phyloP scores from a whole-genome alignment of 2,113 vertebrate species.

The Cottus gobio region DNA sequence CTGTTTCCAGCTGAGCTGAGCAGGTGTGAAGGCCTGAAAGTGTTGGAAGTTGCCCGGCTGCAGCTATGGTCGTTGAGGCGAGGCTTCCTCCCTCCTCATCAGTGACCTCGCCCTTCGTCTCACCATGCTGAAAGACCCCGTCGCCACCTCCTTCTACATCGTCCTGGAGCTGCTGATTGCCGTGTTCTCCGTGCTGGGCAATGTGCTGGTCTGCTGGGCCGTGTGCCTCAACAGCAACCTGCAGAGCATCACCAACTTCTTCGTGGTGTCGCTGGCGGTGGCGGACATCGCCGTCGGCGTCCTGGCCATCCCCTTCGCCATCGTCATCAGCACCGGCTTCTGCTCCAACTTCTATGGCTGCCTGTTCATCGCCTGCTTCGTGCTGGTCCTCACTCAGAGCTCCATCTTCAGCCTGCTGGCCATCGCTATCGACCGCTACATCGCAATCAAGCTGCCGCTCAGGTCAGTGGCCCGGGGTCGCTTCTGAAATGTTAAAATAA shows the following conservation, averaged over 20 bases:
- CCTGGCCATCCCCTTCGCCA: conserved; percentile 95
- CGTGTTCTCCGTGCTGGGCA: conserved; percentile 91
- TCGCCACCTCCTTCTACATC: conserved; percentile 83
- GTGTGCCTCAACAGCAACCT: conserved; percentile 95
- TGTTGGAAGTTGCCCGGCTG: conserved; percentile 67
- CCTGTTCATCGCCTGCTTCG: conserved; percentile 96
- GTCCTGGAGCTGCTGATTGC: conserved; percentile 93
- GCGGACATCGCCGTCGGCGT: conserved; percentile 96
- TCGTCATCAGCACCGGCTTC: conserved; percentile 95
- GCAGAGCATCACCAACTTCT: conserved; percentile 97
- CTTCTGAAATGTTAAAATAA: neutral
- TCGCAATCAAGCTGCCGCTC: conserved; percentile 94
- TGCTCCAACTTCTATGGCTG: conserved; percentile 95
- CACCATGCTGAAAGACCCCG: conserved; percentile 84
- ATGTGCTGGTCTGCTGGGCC: conserved; percentile 97
- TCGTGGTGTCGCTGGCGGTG: conserved; percentile 94
- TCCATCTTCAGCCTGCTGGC: conserved; percentile 98
- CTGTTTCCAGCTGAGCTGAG: conserved; percentile 12
- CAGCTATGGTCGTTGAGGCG: conserved; percentile 91
- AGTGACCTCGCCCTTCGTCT: conserved; percentile 59
- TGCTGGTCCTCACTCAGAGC: conserved; percentile 95
- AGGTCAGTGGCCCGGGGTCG: conserved; percentile 83
- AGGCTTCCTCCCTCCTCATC: conserved; percentile 74
- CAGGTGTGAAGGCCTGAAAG: conserved; percentile 15
- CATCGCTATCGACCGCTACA: conserved; percentile 95